Conservation (phyloP, 2,797 vertebrate genomes). For the Phoeniculus purpureus region DNA sequence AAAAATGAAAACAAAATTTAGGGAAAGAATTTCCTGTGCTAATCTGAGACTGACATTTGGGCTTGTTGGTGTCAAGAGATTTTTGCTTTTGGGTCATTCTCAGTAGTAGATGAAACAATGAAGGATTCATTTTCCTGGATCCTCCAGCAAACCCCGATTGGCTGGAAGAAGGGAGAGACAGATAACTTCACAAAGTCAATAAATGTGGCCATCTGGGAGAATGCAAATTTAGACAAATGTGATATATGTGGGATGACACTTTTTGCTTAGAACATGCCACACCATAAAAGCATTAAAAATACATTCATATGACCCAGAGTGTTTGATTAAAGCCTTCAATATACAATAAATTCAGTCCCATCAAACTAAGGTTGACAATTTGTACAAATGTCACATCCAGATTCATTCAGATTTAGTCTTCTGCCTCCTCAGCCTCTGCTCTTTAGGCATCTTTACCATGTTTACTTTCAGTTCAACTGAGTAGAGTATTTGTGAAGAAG, state of each 20-base stretch:
- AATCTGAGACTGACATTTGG: conserved; percentile 21
- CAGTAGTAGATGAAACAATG: conserved; percentile 29
- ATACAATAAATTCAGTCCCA: conserved; percentile 48
- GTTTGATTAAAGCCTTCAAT: conserved; percentile 56
- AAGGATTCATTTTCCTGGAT: conserved; percentile 10
- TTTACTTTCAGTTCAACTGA: neutral
- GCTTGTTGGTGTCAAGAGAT: conserved; percentile 26
- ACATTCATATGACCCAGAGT: conserved; percentile 30
- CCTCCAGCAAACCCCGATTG: neutral
- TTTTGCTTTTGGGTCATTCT: conserved; percentile 39
- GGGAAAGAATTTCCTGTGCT: neutral
- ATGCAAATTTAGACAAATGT: conserved; percentile 50
- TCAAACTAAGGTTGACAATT: conserved; percentile 1
- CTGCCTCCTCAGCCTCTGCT: neutral
- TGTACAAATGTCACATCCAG: neutral
- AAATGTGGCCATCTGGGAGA: conserved; percentile 50
- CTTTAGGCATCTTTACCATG: neutral
- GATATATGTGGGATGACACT: conserved; percentile 38
- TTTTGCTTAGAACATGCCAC: conserved; percentile 49
- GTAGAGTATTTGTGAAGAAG: neutral
- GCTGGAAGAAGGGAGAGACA: neutral
- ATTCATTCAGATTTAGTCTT: conserved; percentile 41
- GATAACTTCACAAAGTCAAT: conserved; percentile 38
- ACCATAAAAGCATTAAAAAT: conserved; percentile 50
- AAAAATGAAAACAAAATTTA: conserved; percentile 2